Conservation (phyloP, 2,888 invertebrate species). For the Hesperia comma region DNA sequence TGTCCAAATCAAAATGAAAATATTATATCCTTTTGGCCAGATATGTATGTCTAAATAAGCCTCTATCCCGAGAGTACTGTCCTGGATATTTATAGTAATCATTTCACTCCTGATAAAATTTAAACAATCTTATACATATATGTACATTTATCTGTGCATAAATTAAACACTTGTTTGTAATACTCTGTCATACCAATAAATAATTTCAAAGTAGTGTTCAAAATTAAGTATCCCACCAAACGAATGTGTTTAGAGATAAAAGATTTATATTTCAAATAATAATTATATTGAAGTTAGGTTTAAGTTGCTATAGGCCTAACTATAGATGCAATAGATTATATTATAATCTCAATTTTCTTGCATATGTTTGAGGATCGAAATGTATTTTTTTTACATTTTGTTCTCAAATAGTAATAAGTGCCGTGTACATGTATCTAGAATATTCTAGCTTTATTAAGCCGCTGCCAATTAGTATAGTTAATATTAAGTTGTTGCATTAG, state of each 20-base stretch:
- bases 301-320: conserved; percentile 13
- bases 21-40: not conserved
- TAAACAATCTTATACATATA: too few relatives aligned
- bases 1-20: not conserved
- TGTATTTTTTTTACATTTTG: conserved; percentile 13
- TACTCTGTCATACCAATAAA: not conserved
- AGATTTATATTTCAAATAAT: conserved; percentile 4
- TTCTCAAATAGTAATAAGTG: conserved; percentile 8
- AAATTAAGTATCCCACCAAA: conserved; percentile 51
- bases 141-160: too few relatives aligned
- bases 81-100: not conserved
- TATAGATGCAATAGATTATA: not conserved
- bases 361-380: not conserved
- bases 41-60: not conserved
- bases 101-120: not conserved
- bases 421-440: conserved; percentile 21
- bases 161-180: not conserved
- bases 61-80: not conserved
- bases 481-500: conserved; percentile 15
- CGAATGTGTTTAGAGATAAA: conserved; percentile 18
- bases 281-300: conserved; percentile 8
- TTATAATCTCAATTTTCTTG: conserved; percentile 1
- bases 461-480: conserved; percentile 31
- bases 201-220: conserved; percentile 31
- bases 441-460: conserved; percentile 31